These are phyloP conservation scores for Euleptes europaea DNA, from an alignment of 2,113 vertebrate species.

Conservation along the genomic window DNA sequence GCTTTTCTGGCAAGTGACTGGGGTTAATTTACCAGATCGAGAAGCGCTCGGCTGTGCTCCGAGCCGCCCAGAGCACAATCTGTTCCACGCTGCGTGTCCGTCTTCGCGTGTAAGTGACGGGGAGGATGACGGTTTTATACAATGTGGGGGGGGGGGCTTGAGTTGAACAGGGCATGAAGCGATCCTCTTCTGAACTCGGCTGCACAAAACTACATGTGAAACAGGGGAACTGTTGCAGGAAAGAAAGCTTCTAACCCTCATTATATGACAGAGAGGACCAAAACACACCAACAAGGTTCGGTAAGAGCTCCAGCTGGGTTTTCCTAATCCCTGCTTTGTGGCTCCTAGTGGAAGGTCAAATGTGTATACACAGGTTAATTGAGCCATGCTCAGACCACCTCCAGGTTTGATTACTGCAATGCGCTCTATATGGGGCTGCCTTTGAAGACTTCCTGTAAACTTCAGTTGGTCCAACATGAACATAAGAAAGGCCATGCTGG, in stretches of 20 bases:
- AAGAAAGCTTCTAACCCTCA: not conserved
- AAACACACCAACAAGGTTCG: not conserved
- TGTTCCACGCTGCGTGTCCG: not conserved
- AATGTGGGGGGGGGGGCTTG: not conserved
- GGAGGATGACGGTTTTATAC: not conserved
- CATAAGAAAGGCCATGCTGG: too few species aligned
- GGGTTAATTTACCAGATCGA: conserved; percentile 4
- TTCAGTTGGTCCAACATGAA: too few species aligned
- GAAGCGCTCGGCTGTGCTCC: not conserved
- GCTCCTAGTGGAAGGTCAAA: not conserved
- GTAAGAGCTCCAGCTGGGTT: not conserved
- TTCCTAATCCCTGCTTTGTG: too few species aligned
- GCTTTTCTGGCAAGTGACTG: not conserved
- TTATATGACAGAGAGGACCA: not conserved
- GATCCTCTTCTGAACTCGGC: not conserved
- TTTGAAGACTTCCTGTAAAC: too few species aligned
- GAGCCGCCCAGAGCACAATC: not conserved
- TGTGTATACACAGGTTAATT: too few species aligned
- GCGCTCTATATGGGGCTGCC: too few species aligned
- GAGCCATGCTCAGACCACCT: not conserved
- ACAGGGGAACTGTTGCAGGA: not conserved
- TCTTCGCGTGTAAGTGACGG: too few species aligned
- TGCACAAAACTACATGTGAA: too few species aligned
- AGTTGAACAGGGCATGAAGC: not conserved
- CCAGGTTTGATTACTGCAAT: too few species aligned